Evolutionary conservation across 1,140 invertebrate genomes (phyloP).

Genomic region (Zaprionus inermis): DNA sequence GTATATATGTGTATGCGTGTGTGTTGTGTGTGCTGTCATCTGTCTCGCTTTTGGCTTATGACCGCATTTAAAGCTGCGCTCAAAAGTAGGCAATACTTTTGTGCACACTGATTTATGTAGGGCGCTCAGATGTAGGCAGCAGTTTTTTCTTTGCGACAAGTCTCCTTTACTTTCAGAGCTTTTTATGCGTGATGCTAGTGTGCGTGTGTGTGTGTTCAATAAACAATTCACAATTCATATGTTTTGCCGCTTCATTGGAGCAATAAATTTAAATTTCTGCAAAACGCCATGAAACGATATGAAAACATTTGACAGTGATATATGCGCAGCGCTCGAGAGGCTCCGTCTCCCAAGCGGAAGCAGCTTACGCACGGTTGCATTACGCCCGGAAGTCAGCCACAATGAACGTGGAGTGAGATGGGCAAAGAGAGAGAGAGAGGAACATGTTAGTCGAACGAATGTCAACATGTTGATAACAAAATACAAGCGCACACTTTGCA

Average conservation of each 20-base stretch:
- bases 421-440: not conserved
- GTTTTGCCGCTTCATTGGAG: slow-evolving; percentile 65
- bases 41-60: not conserved
- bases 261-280: slow-evolving; percentile 72
- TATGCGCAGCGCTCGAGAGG: slow-evolving; percentile 54
- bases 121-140: slow-evolving; percentile 17
- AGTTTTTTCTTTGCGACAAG: not conserved
- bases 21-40: slow-evolving; percentile 1
- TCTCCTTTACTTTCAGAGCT: not conserved
- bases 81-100: slow-evolving; percentile 2
- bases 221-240: slow-evolving; percentile 58
- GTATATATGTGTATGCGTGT: not conserved
- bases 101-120: not conserved
- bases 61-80: not conserved
- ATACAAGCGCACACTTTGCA: slow-evolving; percentile 49
- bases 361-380: slow-evolving; percentile 74
- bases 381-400: slow-evolving; percentile 62
- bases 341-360: slow-evolving; percentile 63
- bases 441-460: slow-evolving; percentile 51
- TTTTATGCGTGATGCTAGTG: not conserved
- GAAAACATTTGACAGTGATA: slow-evolving; percentile 70
- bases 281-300: slow-evolving; percentile 53
- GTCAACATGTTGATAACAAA: slow-evolving; percentile 80
- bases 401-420: not conserved
- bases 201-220: slow-evolving; percentile 31